Conservation (phyloP, 2,888 invertebrate genomes). For the Fragum fragum region DNA sequence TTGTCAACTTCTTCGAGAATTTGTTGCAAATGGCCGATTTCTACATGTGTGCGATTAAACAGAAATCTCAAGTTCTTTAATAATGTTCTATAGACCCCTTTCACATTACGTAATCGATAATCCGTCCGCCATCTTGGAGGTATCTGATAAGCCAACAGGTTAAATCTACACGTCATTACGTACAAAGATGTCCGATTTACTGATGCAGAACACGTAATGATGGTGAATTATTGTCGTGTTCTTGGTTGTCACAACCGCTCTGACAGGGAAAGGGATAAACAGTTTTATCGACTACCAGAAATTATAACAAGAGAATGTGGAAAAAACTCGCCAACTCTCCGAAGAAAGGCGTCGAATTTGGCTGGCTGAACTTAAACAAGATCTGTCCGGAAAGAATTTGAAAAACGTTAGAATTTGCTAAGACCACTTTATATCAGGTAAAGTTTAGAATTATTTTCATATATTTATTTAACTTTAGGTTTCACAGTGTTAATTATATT, state of each 20-base stretch:
- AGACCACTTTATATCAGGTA: slow-evolving; percentile 33
- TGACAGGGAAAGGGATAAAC: not conserved
- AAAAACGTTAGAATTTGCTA: slow-evolving; percentile 27
- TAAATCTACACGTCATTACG: too few species aligned
- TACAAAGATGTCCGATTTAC: too few species aligned
- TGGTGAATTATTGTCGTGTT: slow-evolving; percentile 11
- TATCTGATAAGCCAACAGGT: too few species aligned
- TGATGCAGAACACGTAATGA: too few species aligned
- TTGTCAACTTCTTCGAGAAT: too few species aligned
- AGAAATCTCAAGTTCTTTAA: too few species aligned
- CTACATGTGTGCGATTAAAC: too few species aligned
- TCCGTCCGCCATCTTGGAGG: too few species aligned
- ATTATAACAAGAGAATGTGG: not conserved
- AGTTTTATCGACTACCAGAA: not conserved
- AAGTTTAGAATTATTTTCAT: too few species aligned
- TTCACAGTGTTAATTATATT: not conserved
- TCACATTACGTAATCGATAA: too few species aligned
- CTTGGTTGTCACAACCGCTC: not conserved
- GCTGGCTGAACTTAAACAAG: slow-evolving; percentile 16
- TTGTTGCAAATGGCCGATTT: too few species aligned
- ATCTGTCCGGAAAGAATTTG: slow-evolving; percentile 9
- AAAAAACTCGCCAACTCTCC: not conserved
- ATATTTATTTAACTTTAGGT: not conserved
- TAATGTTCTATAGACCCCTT: not conserved
- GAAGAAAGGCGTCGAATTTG: slow-evolving; percentile 24